Conservation (phyloP, 2,888 invertebrate genomes). For the Philhelius pedissequus region DNA sequence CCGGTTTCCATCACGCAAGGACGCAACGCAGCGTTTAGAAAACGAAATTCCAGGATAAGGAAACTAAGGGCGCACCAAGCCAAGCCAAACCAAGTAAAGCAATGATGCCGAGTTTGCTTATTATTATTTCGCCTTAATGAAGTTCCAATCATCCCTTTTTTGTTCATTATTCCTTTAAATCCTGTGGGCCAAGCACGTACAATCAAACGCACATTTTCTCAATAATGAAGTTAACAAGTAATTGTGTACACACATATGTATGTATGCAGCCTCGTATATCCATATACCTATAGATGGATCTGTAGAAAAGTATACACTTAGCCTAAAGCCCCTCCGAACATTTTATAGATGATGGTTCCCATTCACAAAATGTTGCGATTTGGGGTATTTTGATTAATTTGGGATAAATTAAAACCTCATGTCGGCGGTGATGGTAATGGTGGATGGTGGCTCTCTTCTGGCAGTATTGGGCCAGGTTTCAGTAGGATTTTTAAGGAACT, state of each 20-base stretch:
- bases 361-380: slow-evolving; percentile 62
- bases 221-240: slow-evolving; percentile 66
- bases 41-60: not conserved
- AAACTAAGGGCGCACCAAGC: slow-evolving; percentile 2
- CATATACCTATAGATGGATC: not conserved
- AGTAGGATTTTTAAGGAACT: slow-evolving; percentile 64
- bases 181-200: slow-evolving; percentile 67
- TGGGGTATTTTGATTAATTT: slow-evolving; percentile 76
- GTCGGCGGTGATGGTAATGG: slow-evolving; percentile 35
- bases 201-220: slow-evolving; percentile 67
- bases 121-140: slow-evolving; percentile 68
- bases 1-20: slow-evolving; percentile 22
- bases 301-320: slow-evolving; percentile 27
- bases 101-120: slow-evolving; percentile 47
- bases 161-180: slow-evolving; percentile 65
- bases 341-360: slow-evolving; percentile 65
- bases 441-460: slow-evolving; percentile 24
- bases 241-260: slow-evolving; percentile 38
- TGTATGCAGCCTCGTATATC: not conserved
- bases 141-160: slow-evolving; percentile 68
- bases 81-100: not conserved
- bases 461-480: not conserved
- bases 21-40: not conserved
- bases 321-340: slow-evolving; percentile 29
- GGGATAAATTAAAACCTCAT: slow-evolving; percentile 77